These are phyloP conservation scores for Octodon degus DNA, from an alignment of 2,113 vertebrate species.

Conservation along the genomic window DNA sequence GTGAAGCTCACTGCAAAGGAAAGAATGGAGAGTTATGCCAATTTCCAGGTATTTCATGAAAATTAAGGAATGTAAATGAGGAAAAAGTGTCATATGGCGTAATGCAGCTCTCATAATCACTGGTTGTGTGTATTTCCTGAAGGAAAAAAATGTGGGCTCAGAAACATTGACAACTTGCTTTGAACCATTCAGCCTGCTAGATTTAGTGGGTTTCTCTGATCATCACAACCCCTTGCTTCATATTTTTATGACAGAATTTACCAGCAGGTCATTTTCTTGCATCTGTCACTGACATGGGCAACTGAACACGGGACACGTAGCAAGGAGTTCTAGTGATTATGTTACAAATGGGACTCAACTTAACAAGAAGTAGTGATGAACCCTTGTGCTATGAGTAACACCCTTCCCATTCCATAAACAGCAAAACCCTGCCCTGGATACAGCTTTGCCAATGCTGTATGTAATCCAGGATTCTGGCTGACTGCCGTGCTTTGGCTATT, in stretches of 20 bases:
- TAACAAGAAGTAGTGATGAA: background rate
- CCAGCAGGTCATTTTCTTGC: background rate
- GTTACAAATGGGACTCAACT: background rate
- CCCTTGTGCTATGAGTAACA: background rate
- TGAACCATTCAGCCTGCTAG: background rate
- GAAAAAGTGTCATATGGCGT: background rate
- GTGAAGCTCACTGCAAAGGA: background rate
- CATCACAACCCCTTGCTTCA: background rate
- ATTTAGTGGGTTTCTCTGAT: background rate
- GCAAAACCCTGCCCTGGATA: background rate
- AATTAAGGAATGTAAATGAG: background rate
- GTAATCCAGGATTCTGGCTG: background rate
- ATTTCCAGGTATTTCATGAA: background rate
- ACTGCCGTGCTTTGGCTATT: background rate
- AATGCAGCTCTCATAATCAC: background rate
- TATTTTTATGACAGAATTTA: background rate
- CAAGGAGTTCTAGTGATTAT: background rate
- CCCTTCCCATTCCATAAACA: background rate
- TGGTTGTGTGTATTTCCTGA: background rate
- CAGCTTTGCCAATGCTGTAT: background rate
- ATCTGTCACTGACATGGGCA: constrained; percentile 22
- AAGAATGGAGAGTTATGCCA: background rate
- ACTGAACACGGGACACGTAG: background rate
- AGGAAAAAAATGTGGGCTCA: background rate
- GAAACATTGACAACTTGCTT: background rate